Conservation (phyloP, 2,113 vertebrate genomes). For the Pelmatolapia mariae region DNA sequence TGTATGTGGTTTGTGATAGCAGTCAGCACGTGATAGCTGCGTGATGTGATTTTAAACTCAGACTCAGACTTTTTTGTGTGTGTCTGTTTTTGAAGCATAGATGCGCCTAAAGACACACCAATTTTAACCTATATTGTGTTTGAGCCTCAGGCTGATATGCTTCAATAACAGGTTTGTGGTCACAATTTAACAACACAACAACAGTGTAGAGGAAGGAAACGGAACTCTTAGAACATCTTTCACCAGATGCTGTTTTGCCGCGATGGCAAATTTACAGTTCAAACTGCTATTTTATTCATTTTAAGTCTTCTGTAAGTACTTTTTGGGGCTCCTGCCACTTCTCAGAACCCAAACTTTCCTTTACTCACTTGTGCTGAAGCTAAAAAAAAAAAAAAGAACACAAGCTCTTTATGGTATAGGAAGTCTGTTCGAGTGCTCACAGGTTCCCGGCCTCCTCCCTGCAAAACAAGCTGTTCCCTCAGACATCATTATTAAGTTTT, state of each 20-base stretch:
- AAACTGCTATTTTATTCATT: neutral
- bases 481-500: neutral
- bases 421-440: neutral
- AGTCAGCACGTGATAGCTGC: neutral
- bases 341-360: neutral
- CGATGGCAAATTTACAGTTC: neutral
- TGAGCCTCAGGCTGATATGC: neutral
- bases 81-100: neutral
- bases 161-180: neutral
- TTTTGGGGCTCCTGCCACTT: neutral
- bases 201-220: slow-evolving; percentile 8
- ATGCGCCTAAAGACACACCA: neutral
- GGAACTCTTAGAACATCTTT: slow-evolving; percentile 14
- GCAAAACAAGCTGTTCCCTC: slow-evolving; percentile 7
- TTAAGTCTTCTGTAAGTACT: neutral
- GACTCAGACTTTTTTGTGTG: neutral
- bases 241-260: neutral
- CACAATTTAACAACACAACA: neutral
- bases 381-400: neutral
- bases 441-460: slow-evolving; percentile 24
- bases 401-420: neutral
- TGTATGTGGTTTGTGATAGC: neutral
- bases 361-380: neutral
- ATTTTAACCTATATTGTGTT: neutral
- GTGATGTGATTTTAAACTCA: neutral